These are phyloP conservation scores for Tretioscincus oriximinensis DNA, from an alignment of 2,113 vertebrate species.

Conservation along the genomic window DNA sequence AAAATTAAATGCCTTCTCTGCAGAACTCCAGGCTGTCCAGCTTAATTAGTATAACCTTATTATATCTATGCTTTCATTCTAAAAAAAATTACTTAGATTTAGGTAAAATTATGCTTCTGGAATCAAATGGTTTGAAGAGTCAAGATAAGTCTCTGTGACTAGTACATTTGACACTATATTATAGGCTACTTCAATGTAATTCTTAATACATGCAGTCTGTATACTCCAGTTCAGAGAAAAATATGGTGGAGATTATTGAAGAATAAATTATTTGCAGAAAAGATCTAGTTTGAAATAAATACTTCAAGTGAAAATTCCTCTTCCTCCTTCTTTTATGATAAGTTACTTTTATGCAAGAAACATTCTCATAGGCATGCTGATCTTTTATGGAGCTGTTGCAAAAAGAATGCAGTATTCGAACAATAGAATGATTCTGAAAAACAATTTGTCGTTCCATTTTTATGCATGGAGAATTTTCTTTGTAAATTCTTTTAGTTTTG, in stretches of 20 bases:
- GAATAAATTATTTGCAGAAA: constrained; percentile 59
- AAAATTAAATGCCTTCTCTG: background rate
- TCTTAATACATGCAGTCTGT: constrained; percentile 14
- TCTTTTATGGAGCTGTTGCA: constrained; percentile 46
- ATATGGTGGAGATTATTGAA: constrained; percentile 39
- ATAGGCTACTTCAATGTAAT: constrained; percentile 39
- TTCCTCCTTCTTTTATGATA: constrained; percentile 42
- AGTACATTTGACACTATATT: constrained; percentile 28
- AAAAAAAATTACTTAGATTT: constrained; percentile 7
- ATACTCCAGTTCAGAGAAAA: constrained; percentile 28
- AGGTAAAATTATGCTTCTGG: background rate
- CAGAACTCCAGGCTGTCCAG: constrained; percentile 20
- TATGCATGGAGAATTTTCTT: constrained; percentile 25
- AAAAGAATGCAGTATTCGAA: constrained; percentile 55
- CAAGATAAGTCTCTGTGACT: constrained; percentile 27
- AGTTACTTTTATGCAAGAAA: constrained; percentile 36
- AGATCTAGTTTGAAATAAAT: constrained; percentile 50
- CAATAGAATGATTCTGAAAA: constrained; percentile 43
- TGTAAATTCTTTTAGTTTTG: background rate
- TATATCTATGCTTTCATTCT: constrained; percentile 9
- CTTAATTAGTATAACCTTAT: constrained; percentile 20
- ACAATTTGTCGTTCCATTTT: constrained; percentile 51
- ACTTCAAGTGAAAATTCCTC: constrained; percentile 48
- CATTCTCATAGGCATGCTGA: constrained; percentile 35
- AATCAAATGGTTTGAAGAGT: constrained; percentile 29